Percentiles rank a stretch among this genome's conserved stretches.
Conservation (phyloP, 2,113 vertebrate species). For the pig (Sus scrofa) region T2T-Sscrofa CM000824.6:54226501-54227000, state of each 20-base stretch:
- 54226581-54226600: not conserved
- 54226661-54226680: not conserved
- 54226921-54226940: not conserved
- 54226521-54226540: not conserved
- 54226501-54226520: not conserved
- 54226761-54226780: not conserved
- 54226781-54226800: not conserved
- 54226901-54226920: not conserved
- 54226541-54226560: not conserved
- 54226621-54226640: not conserved
- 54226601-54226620: not conserved
- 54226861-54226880: not conserved
- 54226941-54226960: not conserved
- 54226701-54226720: not conserved
- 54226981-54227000: not conserved
- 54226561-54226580: not conserved
- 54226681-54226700: not conserved
- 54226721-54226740: not conserved
- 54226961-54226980: not conserved
- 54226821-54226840: not conserved
- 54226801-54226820: not conserved
- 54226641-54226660: not conserved
- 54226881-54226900: not conserved
- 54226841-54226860: not conserved
- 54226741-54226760: not conserved